phyloP scores from a whole-genome alignment of 2,888 invertebrate genomes.

The Lycophotia porphyrea region DNA sequence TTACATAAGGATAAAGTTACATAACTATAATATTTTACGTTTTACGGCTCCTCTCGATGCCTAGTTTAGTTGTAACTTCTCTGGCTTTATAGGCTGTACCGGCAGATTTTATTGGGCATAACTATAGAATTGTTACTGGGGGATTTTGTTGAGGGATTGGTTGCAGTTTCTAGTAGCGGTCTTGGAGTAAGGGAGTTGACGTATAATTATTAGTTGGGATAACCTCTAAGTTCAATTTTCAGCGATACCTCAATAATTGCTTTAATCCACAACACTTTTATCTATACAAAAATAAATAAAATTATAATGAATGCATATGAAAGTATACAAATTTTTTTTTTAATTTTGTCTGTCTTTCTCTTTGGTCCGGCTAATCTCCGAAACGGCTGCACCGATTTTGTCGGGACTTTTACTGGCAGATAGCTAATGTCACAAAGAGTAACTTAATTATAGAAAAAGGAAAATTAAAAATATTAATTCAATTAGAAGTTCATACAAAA shows the following conservation, averaged over 20 bases:
- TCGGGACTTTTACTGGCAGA: no score
- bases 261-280: no score
- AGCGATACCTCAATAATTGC: neutral
- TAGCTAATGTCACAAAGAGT: no score
- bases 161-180: neutral
- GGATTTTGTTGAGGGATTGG: slow-evolving; percentile 6
- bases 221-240: neutral
- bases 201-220: neutral
- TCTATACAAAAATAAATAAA: no score
- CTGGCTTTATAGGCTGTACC: slow-evolving; percentile 32
- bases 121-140: slow-evolving; percentile 29
- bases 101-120: slow-evolving; percentile 43
- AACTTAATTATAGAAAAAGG: no score
- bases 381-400: no score
- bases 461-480: neutral
- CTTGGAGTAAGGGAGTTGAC: neutral
- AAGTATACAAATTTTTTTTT: no score
- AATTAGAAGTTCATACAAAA: neutral
- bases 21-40: slow-evolving; percentile 47
- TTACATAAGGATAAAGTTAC: slow-evolving; percentile 12
- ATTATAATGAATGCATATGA: no score
- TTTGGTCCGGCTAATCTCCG: no score
- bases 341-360: no score
- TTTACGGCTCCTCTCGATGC: slow-evolving; percentile 37
- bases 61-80: slow-evolving; percentile 39